Evolutionary conservation across 2,797 vertebrate genomes (phyloP).

Genomic region (Kryptolebias ocellatus): DNA sequence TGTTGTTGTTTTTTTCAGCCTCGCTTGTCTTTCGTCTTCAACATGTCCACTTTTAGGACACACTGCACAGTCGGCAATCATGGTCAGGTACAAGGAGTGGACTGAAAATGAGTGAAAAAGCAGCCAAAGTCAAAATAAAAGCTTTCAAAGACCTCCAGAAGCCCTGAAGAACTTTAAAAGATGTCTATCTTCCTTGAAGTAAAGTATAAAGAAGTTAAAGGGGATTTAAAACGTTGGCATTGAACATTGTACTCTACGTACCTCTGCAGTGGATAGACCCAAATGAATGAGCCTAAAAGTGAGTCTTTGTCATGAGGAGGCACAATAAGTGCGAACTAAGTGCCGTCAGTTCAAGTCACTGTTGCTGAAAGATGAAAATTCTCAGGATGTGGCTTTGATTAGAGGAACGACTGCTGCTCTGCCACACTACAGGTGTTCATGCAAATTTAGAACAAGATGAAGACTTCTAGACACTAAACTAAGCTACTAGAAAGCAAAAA

Average conservation of each 20-base stretch:
- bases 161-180: too few relatives aligned
- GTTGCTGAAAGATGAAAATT: constrained; percentile 23
- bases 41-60: too few relatives aligned
- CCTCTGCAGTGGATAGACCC: constrained; percentile 38
- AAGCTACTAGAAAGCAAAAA: background rate
- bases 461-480: background rate
- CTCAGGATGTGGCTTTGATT: constrained; percentile 21
- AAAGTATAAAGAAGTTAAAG: background rate
- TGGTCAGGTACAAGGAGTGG: background rate
- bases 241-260: background rate
- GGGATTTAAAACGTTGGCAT: background rate
- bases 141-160: too few relatives aligned
- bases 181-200: too few relatives aligned
- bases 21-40: background rate
- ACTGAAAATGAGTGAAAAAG: background rate
- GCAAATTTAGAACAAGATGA: background rate
- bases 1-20: too few relatives aligned
- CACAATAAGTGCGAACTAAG: constrained; percentile 52
- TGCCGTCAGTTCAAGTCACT: constrained; percentile 39
- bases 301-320: constrained; percentile 68
- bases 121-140: too few relatives aligned
- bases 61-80: too few relatives aligned
- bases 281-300: constrained; percentile 69
- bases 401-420: background rate
- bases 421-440: background rate